Percentiles rank a stretch among this genome's conserved stretches.
Conservation (phyloP, 2,113 vertebrate genomes). For the Naja naja region DNA sequence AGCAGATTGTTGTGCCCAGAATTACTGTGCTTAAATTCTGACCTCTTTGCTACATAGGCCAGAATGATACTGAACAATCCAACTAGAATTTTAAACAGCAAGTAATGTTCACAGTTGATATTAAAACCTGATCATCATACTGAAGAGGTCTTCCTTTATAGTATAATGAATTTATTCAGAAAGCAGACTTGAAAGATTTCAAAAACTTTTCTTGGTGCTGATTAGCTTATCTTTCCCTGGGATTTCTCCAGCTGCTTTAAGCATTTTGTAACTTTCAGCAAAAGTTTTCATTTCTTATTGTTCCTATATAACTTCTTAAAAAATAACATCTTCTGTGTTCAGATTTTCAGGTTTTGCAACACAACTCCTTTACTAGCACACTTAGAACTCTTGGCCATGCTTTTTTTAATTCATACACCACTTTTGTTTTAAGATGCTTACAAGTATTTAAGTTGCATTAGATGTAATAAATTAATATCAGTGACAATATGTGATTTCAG, state of each 20-base stretch:
- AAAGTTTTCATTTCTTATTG: background rate
- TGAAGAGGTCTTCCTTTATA: background rate
- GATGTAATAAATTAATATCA: background rate
- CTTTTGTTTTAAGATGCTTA: background rate
- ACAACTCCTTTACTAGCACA: background rate
- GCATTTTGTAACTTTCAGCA: background rate
- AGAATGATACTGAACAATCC: background rate
- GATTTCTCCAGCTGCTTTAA: background rate
- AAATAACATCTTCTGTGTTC: background rate
- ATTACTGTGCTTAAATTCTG: background rate
- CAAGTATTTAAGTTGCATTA: background rate
- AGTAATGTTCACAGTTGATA: background rate
- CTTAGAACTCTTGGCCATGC: background rate
- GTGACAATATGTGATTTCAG: background rate
- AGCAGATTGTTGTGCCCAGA: background rate
- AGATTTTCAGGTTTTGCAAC: background rate
- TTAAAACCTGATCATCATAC: background rate
- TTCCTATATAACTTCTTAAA: background rate
- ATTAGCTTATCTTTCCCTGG: background rate
- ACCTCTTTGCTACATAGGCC: background rate
- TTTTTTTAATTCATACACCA: background rate
- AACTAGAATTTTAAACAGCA: background rate
- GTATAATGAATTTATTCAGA: background rate
- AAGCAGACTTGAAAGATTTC: background rate
- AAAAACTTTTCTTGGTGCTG: background rate